Evolutionary conservation across 2,113 vertebrate genomes (phyloP).

Genomic region (Camelus dromedarius): DNA sequence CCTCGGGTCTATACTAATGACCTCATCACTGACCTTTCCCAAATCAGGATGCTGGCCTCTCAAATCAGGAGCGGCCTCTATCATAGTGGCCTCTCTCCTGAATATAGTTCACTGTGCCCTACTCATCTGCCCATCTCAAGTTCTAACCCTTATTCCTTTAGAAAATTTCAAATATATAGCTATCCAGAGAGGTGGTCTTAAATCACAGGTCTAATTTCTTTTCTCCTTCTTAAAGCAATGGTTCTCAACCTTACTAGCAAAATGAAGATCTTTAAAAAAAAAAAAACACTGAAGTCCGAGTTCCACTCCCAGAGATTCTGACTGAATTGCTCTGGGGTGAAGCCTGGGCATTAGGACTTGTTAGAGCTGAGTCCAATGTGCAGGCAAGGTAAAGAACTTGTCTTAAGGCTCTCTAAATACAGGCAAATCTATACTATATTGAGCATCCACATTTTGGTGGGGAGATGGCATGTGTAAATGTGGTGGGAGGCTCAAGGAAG

Average conservation of each 20-base stretch:
- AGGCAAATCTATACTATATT: background rate
- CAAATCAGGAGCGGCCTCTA: background rate
- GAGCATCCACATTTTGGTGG: background rate
- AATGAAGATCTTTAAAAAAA: slow-evolving; percentile 39
- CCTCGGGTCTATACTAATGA: background rate
- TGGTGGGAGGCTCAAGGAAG: background rate
- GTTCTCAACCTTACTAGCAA: slow-evolving; percentile 16
- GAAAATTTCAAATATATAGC: slow-evolving; percentile 1
- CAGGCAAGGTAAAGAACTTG: background rate
- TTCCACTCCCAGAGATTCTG: background rate
- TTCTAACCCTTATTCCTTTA: background rate
- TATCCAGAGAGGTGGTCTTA: background rate
- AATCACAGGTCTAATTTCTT: background rate
- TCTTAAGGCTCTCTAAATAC: background rate
- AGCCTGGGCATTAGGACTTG: background rate
- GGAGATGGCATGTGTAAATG: background rate
- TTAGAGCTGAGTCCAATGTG: background rate
- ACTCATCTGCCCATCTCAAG: background rate
- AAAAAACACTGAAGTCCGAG: background rate
- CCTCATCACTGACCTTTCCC: background rate
- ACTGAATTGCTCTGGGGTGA: background rate
- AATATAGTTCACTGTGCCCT: background rate
- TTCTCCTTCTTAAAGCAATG: background rate
- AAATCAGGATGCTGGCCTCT: background rate
- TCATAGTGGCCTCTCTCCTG: background rate